Base-by-base conservation (phyloP, 2,113 vertebrate genomes). In the Cynopterus brachyotis region DNA sequence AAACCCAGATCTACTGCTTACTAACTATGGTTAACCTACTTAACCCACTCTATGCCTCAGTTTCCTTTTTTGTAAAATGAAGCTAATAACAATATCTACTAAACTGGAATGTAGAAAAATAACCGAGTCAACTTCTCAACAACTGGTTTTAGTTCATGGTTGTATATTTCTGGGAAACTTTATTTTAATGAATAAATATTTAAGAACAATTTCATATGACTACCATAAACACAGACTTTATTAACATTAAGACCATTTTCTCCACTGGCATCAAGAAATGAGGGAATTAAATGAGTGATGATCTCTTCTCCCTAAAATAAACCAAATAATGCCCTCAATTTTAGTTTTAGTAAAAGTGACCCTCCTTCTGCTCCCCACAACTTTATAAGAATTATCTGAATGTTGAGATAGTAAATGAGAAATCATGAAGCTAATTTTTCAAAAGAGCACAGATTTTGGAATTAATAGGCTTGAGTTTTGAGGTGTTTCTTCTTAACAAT, bases 111-210 rank as follows among this genome's bases (percentile, higher is more conserved):
- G 12, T 62, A 5, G 28, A 26, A 35, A 82, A 91, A 87, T 13
- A 78, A 40, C 35, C 45, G 26, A 73, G 35, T 69, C 85, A 85
- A 75, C n/a, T 64, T 75, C 50, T 70, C 37, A 82, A 87, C 9
- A 76, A 40, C 50, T 87, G 60, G 15, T 64, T 94, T 91, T 87
- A 72, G 7, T 66, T 76, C 37, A 40, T 81, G 13, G 9, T 32
- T 69, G 15, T 60, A 47, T 64, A 69, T 70, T 60, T 76, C 47
- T 70, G 37, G 8, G 32, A 95, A n/a, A 45, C 32, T 9, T 92
- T 53, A 95, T 69, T 90, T 96, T 72, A 86, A 90, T 45, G 30
- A 81, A 32, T 73, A 53, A 90, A 75, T 90, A 93, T 67, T 75
- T 90, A 53, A 81, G 73, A 95, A 75, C 5, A 87, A 91, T 88